phyloP scores from a whole-genome alignment of 2,888 invertebrate genomes.

The Nomada fucata region DNA sequence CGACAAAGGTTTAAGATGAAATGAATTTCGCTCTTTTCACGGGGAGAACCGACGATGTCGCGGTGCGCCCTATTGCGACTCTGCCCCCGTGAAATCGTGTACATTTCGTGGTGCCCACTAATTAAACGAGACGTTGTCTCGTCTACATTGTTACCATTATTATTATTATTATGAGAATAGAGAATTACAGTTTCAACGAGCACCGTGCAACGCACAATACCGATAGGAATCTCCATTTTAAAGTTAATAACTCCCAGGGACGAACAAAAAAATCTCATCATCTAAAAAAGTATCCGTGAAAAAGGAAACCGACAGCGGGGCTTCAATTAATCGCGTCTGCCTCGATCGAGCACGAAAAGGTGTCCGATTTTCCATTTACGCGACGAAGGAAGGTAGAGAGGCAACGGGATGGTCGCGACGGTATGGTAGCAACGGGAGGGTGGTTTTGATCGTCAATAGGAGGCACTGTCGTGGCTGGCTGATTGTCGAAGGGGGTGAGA shows the following conservation, averaged over 20 bases:
- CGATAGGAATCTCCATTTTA: neutral
- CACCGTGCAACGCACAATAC: too few relatives aligned
- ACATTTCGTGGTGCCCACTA: too few relatives aligned
- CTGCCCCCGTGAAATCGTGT: too few relatives aligned
- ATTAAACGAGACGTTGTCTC: neutral
- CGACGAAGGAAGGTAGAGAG: neutral
- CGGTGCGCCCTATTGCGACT: too few relatives aligned
- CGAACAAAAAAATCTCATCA: too few relatives aligned
- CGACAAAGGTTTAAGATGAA: too few relatives aligned
- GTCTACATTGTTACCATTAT: neutral
- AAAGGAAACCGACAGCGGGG: neutral
- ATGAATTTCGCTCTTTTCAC: too few relatives aligned
- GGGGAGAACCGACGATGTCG: too few relatives aligned
- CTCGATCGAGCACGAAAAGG: neutral
- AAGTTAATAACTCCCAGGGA: neutral
- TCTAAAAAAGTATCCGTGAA: neutral
- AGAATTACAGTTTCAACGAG: too few relatives aligned
- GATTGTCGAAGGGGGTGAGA: slow-evolving; percentile 67
- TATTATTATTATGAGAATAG: too few relatives aligned
- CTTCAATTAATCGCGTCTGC: neutral
- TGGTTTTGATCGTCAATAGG: slow-evolving; percentile 66
- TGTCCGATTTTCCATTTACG: slow-evolving; percentile 50
- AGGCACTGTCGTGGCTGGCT: slow-evolving; percentile 53
- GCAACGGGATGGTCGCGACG: neutral
- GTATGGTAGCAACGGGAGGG: slow-evolving; percentile 26